Base-by-base conservation (phyloP, 2,797 vertebrate species). In the Podargus strigoides region DNA sequence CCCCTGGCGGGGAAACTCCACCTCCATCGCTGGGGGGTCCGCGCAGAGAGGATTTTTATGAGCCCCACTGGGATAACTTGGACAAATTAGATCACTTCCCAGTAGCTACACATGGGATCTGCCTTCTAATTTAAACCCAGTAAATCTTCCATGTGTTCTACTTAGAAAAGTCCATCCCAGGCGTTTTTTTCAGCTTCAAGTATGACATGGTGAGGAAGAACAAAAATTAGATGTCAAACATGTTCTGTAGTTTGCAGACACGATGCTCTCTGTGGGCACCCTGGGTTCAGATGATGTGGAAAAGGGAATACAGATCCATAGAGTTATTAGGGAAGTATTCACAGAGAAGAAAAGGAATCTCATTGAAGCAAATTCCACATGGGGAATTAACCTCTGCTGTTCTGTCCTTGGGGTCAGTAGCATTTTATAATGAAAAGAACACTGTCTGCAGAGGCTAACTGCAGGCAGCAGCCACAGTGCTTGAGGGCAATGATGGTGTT, bases 1-100 rank as follows among this genome's bases (percentile, higher is more conserved):
- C 46, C 4, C 7, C 14, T 14, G 58, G 41, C 27, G 23, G 44
- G 47, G 44, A 8, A 30, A 42, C 63, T 87, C 46, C 12, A 0
- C 14, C 36, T n/a, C 9, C 60, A 1, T 13, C 8, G 3, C 26
- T 1, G 4, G 34, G 15, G 9, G 36, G 27, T 47, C 3, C 9
- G 1, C 13, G 49, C n/a, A 73, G 68, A 44, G 21, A 58, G 64
- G 73, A n/a, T 52, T 78, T 90, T 69, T 46, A 24, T 42, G 30
- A 46, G 46, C 42, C 32, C 14, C 20, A 0, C 10, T 70, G 50
- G 69, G n/a, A 63, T 79, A 47, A 36, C n/a, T 80, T 4, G 64
- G 37, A 37, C 30, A 88, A 62, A 64, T 64, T 42, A 42, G 53
- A 12, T 77, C 9, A 11, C 28, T 50, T 91, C 62, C 55, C 55